phyloP scores from a whole-genome alignment of 2,113 vertebrate genomes.

The Thunnus maccoyii region DNA sequence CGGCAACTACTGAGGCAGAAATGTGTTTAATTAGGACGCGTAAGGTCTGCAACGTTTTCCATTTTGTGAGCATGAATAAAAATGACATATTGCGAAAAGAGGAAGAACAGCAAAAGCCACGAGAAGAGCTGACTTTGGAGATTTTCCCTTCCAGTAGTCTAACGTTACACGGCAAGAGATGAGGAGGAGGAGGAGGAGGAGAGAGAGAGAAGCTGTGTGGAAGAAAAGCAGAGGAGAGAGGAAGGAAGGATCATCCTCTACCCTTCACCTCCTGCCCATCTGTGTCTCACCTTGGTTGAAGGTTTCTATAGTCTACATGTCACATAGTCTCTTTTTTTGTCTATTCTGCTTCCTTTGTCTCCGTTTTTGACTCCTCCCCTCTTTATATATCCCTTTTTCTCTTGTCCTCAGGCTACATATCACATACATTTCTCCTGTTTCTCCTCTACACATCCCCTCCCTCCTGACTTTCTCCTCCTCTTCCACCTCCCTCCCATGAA shows the following conservation, averaged over 20 bases:
- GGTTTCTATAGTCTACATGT: constrained; percentile 39
- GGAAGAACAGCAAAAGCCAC: constrained; percentile 57
- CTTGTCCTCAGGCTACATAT: constrained; percentile 71
- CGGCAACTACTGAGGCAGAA: constrained; percentile 45
- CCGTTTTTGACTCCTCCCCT: constrained; percentile 30
- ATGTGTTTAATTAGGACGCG: constrained; percentile 72
- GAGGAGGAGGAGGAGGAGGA: not conserved
- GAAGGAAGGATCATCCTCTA: constrained; percentile 49
- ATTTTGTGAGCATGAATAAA: constrained; percentile 61
- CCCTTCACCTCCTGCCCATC: constrained; percentile 60
- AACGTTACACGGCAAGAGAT: constrained; percentile 60
- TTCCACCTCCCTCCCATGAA: constrained; percentile 40
- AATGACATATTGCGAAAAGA: constrained; percentile 61
- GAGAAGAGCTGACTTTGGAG: constrained; percentile 76
- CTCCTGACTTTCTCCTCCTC: constrained; percentile 64
- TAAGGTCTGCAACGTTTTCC: constrained; percentile 63
- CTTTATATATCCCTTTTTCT: constrained; percentile 49
- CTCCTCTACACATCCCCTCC: constrained; percentile 59
- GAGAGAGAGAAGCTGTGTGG: not conserved
- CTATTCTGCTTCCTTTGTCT: constrained; percentile 24
- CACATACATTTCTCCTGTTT: constrained; percentile 70
- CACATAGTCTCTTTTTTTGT: constrained; percentile 45
- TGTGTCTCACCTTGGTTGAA: constrained; percentile 56
- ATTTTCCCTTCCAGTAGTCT: constrained; percentile 68
- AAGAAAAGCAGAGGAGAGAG: constrained; percentile 14